Percentiles rank a stretch among this genome's conserved stretches.
phyloP scores from a whole-genome alignment of 2,888 invertebrate genomes.

The Melieria picta region DNA sequence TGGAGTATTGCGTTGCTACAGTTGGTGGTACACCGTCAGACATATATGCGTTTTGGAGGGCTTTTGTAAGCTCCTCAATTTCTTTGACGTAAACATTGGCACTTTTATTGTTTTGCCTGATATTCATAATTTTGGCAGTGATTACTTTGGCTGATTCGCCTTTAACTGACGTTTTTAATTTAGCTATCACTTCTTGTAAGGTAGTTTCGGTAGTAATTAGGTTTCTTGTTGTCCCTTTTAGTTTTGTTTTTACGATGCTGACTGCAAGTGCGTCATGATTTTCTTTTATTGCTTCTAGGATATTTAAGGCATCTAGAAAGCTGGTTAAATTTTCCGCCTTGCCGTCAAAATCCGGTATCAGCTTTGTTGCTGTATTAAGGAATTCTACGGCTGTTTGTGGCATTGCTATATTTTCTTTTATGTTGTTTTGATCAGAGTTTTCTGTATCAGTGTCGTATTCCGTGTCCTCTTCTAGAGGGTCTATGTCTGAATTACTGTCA shows the following conservation, averaged over 20 bases:
- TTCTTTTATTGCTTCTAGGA: no score
- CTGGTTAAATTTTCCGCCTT: no score
- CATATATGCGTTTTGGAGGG: neutral
- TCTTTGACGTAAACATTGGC: neutral
- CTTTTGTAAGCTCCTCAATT: constrained; percentile 4
- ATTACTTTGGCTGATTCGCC: neutral
- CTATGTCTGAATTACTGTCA: no score
- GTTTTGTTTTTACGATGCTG: neutral
- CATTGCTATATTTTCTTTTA: no score
- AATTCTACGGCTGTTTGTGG: no score
- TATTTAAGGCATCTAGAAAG: no score
- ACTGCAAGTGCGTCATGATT: no score
- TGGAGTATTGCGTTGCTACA: neutral
- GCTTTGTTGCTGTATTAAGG: no score
- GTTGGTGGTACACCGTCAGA: constrained; percentile 10
- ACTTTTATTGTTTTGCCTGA: neutral
- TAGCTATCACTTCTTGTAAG: neutral
- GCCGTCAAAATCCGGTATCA: no score
- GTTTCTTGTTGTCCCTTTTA: neutral
- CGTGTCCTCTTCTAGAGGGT: no score
- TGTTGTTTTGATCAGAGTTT: no score
- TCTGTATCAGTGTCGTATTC: no score
- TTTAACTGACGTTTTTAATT: neutral
- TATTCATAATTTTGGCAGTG: neutral
- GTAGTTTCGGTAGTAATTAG: constrained; percentile 3